A percentile compares a stretch with the other conserved stretches of the same genome.
phyloP scores from a whole-genome alignment of 1,140 invertebrate species.

The Archivesica marissinica region DNA sequence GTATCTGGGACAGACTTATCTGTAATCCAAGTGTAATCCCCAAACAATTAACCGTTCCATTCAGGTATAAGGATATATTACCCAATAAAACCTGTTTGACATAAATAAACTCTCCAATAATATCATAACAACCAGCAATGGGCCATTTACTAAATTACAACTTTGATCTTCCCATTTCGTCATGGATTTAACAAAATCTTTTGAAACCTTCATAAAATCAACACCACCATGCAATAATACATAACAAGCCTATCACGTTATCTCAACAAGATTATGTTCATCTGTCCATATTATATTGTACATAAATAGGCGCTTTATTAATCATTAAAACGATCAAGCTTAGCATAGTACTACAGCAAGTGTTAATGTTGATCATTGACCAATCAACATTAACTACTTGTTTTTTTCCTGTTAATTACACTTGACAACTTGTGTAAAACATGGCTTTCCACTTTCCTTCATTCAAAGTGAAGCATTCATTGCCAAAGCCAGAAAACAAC shows the following conservation, averaged over 20 bases:
- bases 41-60: background rate
- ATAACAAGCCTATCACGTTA: background rate
- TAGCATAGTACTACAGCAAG: background rate
- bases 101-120: background rate
- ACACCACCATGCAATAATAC: background rate
- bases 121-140: background rate
- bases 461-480: background rate
- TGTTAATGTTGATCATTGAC: slow-evolving; percentile 11
- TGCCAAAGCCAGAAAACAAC: background rate
- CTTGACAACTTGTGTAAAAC: slow-evolving; percentile 25
- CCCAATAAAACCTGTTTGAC: background rate
- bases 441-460: background rate
- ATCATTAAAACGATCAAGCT: background rate
- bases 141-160: background rate
- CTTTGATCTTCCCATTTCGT: background rate
- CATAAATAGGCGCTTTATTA: background rate
- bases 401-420: background rate
- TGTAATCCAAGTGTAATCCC: background rate
- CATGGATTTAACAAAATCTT: slow-evolving; percentile 12
- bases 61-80: background rate
- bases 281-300: too few species aligned
- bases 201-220: slow-evolving; percentile 2
- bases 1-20: background rate
- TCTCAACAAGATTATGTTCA: background rate
- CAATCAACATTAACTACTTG: slow-evolving; percentile 1